Base-by-base conservation (phyloP, 2,797 vertebrate genomes). In the Fratercula arctica region DNA sequence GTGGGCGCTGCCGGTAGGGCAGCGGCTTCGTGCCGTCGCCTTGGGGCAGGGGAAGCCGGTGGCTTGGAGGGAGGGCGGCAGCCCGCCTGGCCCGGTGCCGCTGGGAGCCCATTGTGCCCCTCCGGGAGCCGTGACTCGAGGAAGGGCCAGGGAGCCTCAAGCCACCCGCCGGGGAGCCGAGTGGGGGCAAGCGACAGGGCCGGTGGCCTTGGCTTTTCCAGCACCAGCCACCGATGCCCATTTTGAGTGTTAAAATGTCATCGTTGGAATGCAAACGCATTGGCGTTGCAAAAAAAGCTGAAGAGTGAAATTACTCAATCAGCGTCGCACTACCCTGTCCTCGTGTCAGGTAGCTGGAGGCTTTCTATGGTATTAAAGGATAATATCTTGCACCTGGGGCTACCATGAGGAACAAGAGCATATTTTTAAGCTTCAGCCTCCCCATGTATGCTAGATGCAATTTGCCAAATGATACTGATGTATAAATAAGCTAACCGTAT, bases 401-500 rank as follows among this genome's bases (percentile, higher is more conserved):
- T 87, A 69, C 54, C 39, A 3, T 2, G 69, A 68, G 53, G 48
- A 3, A 4, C 72, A 39, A 14, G 56, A 84, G 54, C 23, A 9
- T 85, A 8, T 70, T 96, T 94, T 87, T 64, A 83, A 20, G 50
- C 59, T 83, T 57, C 46, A 56, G 53, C 45, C 72, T 91, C 81
- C 74, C 61, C 68, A 35, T 56, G 88, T 78, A 57, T 77, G 83
- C 64, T 75, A 51, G 57, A 70, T 83, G 70, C 77, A 78, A 78
- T 95, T 92, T 87, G 45, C 53, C 37, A 88, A 95, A 95, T 78
- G 68, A 78, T 91, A 77, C 70, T 78, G 86, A 54, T 70, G 37
- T 92, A 74, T 85, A 95, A 92, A 89, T 96, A 95, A 95, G 68
- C 67, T 76, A 87, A 93, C 68, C 45, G 6, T 77, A 74, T 88